Evolutionary conservation across 2,888 invertebrate genomes (phyloP), one percentile per base, ranked within the genome.

Genomic region (Melieria picta): DNA sequence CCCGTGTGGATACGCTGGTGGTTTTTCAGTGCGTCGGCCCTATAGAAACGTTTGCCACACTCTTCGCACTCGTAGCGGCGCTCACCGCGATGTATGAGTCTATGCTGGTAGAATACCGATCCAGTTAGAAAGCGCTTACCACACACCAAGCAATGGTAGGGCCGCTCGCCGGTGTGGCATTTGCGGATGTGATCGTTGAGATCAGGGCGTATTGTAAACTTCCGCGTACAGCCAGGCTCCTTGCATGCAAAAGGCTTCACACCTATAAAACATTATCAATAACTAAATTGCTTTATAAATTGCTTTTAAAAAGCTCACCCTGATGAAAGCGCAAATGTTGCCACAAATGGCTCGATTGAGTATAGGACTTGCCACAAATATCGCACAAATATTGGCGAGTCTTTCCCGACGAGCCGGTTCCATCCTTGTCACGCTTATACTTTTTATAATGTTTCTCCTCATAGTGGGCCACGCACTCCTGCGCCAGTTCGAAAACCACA

Each of bases 291-390:
- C 61, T 30, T 68, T 6, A 55, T 1, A 9, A 0, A 43, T 30
- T 55, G 0, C 6, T 50, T 67, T 11, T 10, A 6, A 1, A 52
- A 61, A 30, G 79, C 55, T 46, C 65, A 86, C 90, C 91, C 88
- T 90, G 90, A 81, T 91, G 91, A 77, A 91, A 91, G 75, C 91
- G 86, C 82, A 91, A 89, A 79, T 91, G 91, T 70, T 91, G 91
- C 90, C 91, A 91, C 77, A 91, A 86, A 80, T 91, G 91, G 66
- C 90, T 90, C 0, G 91, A 91, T 80, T 91, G 91, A 0, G 91
- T 87, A 77, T 90, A 90, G 5, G 89, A 89, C 74, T 89, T 88
- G n/a, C 90, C 90, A 76, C 91, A 91, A 60, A 90, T 88, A 77
- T 91, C 91, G 76, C 91, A 91, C 6, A 90, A 86, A 77, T 89